A percentile compares a stretch with the other conserved stretches of the same genome.
These are phyloP conservation scores for Thinocorus orbignyianus DNA, from an alignment of 2,113 vertebrate genomes.

Conservation along the genomic window DNA sequence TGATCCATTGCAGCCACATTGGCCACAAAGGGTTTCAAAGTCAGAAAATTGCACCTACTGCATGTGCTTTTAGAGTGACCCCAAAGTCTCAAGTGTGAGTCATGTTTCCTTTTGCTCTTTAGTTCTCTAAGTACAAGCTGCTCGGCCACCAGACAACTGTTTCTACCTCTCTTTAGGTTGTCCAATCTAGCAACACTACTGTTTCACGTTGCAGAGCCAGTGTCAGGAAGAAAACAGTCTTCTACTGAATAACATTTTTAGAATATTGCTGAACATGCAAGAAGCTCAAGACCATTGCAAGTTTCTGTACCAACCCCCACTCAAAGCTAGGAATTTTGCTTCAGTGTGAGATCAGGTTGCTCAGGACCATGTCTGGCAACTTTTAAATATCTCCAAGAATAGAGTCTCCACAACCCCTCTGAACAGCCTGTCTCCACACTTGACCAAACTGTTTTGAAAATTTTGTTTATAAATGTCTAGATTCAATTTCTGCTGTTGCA, in stretches of 20 bases:
- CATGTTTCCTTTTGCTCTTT: not conserved
- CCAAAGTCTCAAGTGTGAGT: not conserved
- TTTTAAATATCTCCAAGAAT: not conserved
- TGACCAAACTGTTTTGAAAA: not conserved
- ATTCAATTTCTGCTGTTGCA: not conserved
- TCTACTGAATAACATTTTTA: not conserved
- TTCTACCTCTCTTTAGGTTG: not conserved
- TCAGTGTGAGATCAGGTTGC: not conserved
- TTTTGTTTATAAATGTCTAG: not conserved
- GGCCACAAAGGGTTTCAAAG: not conserved
- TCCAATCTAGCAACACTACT: not conserved
- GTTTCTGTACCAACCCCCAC: not conserved
- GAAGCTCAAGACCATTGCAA: not conserved
- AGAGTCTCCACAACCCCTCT: not conserved
- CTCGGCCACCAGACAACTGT: not conserved
- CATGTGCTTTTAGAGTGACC: not conserved
- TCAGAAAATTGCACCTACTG: not conserved
- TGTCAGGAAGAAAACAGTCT: not conserved
- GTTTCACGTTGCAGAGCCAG: not conserved
- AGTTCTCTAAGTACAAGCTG: accelerated
- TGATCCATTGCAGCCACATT: not conserved
- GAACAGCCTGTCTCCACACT: not conserved
- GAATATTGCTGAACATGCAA: not conserved
- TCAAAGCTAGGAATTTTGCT: not conserved
- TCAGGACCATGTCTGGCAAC: not conserved